A percentile compares a stretch with the other conserved stretches of the same genome.
Evolutionary conservation across 2,797 vertebrate species (phyloP).

Genomic region (Pseudochirops corinnae): DNA sequence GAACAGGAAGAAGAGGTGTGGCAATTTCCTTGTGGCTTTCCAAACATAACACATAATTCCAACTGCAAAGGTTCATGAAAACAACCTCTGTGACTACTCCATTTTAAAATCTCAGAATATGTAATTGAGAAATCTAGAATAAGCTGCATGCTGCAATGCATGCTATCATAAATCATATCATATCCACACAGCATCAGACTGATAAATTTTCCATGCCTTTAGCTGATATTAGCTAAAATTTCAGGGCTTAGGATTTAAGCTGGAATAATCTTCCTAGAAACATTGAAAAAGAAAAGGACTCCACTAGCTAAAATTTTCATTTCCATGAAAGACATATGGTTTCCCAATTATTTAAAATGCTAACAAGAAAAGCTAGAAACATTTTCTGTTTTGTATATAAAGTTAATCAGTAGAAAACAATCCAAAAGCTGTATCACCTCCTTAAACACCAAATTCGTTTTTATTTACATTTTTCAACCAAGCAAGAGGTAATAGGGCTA

Average conservation of each 20-base stretch:
- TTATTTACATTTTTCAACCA: neutral
- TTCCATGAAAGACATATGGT: neutral
- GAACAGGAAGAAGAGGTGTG: constrained; percentile 16
- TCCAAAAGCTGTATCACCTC: neutral
- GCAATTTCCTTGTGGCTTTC: neutral
- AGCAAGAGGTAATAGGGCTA: neutral
- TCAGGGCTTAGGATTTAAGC: neutral
- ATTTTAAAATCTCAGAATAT: neutral
- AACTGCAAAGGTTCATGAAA: constrained; percentile 1
- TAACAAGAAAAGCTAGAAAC: neutral
- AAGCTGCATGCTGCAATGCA: neutral
- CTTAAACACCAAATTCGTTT: neutral
- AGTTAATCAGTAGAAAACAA: neutral
- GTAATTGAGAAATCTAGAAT: neutral
- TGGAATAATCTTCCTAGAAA: neutral
- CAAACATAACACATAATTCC: constrained; percentile 4
- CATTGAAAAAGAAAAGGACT: neutral
- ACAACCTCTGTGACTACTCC: neutral
- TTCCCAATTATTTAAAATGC: neutral
- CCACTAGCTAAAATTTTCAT: neutral
- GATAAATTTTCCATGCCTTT: neutral
- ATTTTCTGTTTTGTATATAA: neutral
- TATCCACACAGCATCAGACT: neutral
- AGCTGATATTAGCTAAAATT: neutral
- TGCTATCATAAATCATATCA: neutral